A percentile compares a stretch with the other conserved stretches of the same genome.
These are phyloP conservation scores for Prionailurus viverrinus DNA, from an alignment of 2,113 vertebrate genomes.

Conservation along the genomic window DNA sequence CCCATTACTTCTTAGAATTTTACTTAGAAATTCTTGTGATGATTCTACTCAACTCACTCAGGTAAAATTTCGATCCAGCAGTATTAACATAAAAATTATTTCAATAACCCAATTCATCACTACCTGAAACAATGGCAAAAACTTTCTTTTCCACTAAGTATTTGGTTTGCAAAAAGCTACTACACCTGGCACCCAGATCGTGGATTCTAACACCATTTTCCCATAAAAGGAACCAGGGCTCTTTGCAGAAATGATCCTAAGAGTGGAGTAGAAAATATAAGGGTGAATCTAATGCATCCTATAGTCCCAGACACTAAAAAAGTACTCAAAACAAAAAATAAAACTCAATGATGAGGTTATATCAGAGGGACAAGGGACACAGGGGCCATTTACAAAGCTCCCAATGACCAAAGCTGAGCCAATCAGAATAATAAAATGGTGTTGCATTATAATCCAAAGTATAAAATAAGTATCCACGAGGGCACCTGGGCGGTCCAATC, in stretches of 20 bases:
- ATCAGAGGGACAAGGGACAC: neutral
- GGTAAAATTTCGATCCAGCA: slow-evolving; percentile 31
- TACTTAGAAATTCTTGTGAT: slow-evolving; percentile 30
- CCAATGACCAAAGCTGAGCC: neutral
- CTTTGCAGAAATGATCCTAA: neutral
- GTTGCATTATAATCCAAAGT: neutral
- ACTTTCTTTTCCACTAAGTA: slow-evolving; percentile 5
- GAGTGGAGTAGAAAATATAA: neutral
- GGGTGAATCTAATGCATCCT: neutral
- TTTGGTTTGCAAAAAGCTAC: slow-evolving; percentile 31
- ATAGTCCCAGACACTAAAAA: neutral
- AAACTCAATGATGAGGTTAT: neutral
- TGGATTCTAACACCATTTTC: slow-evolving; percentile 30
- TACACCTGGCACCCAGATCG: neutral
- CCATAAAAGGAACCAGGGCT: neutral
- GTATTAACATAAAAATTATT: slow-evolving; percentile 31
- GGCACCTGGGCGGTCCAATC: no score
- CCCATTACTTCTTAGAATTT: slow-evolving; percentile 43
- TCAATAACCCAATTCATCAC: slow-evolving; percentile 4
- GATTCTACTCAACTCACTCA: slow-evolving; percentile 31
- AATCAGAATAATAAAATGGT: neutral
- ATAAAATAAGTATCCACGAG: neutral
- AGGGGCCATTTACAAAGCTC: neutral
- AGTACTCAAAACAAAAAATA: neutral
- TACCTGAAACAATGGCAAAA: neutral